Percentiles rank a stretch among this genome's conserved stretches.
Conservation (phyloP, 2,113 vertebrate species). For the Apteryx owenii region DNA sequence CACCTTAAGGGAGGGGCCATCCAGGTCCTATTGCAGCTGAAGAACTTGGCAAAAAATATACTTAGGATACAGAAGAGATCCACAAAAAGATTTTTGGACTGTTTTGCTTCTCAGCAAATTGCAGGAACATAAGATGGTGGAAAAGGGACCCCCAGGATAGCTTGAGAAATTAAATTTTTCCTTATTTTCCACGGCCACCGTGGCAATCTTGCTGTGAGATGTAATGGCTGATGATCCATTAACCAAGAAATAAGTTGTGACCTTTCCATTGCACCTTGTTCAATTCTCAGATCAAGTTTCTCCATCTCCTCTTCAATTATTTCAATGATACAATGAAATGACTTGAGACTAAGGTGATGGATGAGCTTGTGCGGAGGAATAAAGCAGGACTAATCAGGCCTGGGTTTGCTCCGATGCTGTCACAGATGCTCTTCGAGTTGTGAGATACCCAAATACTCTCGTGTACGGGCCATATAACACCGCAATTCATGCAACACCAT, state of each 20-base stretch:
- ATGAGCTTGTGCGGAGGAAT: background rate
- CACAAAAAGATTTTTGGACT: background rate
- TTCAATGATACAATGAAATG: background rate
- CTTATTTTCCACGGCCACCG: background rate
- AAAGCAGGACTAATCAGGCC: background rate
- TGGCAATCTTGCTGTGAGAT: background rate
- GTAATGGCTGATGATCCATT: background rate
- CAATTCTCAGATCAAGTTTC: background rate
- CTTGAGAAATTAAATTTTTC: conserved; percentile 57
- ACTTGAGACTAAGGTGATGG: background rate
- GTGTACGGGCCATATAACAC: background rate
- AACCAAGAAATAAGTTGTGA: background rate
- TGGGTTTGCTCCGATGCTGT: too few relatives aligned
- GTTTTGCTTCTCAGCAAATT: background rate
- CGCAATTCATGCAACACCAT: too few relatives aligned
- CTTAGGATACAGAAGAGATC: background rate
- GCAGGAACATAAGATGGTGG: background rate
- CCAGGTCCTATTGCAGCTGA: background rate
- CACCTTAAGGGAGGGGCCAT: background rate
- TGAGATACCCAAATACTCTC: too few relatives aligned
- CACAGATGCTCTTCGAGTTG: background rate
- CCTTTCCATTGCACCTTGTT: background rate
- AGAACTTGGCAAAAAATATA: background rate
- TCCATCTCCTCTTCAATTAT: background rate
- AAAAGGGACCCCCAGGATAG: background rate